Conservation (phyloP, 2,797 vertebrate species). For the Syngnathus rostellatus region DNA sequence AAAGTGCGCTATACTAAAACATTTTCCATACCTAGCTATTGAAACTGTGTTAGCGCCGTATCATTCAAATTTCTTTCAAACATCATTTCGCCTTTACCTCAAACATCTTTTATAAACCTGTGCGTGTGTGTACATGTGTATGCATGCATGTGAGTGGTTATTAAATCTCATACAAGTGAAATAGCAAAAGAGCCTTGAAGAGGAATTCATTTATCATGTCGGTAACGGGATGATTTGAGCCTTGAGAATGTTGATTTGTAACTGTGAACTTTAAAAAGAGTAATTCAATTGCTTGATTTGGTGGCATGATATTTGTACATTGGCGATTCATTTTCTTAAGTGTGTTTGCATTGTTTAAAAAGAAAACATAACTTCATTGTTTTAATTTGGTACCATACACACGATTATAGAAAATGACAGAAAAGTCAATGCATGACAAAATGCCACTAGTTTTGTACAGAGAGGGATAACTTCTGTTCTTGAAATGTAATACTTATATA, state of each 20-base stretch:
- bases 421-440: constrained; percentile 7
- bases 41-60: constrained; percentile 2
- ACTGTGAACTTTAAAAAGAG: constrained; percentile 9
- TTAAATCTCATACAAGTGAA: constrained; percentile 26
- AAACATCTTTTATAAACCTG: not conserved
- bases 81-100: constrained; percentile 4
- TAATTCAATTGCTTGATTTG: constrained; percentile 22
- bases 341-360: constrained; percentile 24
- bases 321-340: constrained; percentile 25
- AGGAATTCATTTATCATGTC: not conserved
- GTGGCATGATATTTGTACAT: constrained; percentile 32
- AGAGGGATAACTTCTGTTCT: not conserved
- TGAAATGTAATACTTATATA: constrained; percentile 2
- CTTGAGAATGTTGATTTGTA: constrained; percentile 2
- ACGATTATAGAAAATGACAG: constrained; percentile 31
- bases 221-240: not conserved
- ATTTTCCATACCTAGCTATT: constrained; percentile 6
- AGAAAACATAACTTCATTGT: constrained; percentile 5
- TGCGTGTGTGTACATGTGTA: not conserved
- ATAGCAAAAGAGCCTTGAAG: not conserved
- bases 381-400: constrained; percentile 49
- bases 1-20: not conserved
- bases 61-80: constrained; percentile 15
- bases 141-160: not conserved
- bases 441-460: not conserved